These are phyloP conservation scores for Aphelinus certus DNA, from an alignment of 1,140 invertebrate species.

Conservation along the genomic window DNA sequence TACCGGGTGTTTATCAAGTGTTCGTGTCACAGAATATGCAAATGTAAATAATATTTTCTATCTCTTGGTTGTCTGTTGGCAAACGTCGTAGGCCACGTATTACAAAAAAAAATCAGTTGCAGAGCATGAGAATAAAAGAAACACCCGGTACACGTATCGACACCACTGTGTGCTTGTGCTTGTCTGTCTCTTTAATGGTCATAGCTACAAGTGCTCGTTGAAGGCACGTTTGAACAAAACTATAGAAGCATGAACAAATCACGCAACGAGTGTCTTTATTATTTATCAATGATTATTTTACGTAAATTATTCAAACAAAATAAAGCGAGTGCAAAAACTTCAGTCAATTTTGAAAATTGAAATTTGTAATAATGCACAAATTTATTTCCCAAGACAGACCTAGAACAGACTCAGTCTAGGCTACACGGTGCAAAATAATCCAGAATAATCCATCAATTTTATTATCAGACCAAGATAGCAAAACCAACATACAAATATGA, in stretches of 20 bases:
- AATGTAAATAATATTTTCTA: conserved; percentile 12
- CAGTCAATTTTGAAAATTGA: conserved; percentile 23
- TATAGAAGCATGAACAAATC: conserved; percentile 22
- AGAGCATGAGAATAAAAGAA: conserved; percentile 43
- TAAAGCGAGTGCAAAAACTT: conserved; percentile 31
- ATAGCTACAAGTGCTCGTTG: conserved; percentile 44
- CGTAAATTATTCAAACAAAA: conserved; percentile 31
- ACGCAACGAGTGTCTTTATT: conserved; percentile 27
- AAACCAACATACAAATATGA: neutral
- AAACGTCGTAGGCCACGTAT: conserved; percentile 2
- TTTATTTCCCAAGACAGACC: conserved; percentile 63
- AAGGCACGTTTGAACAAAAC: conserved; percentile 18
- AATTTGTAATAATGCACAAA: conserved; percentile 22
- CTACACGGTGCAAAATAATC: conserved; percentile 59
- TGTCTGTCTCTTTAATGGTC: conserved; percentile 62
- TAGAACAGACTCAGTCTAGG: conserved; percentile 66
- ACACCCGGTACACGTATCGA: conserved; percentile 65
- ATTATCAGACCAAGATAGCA: conserved; percentile 27
- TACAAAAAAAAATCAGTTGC: conserved; percentile 4
- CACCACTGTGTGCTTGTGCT: conserved; percentile 65
- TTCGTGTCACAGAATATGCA: conserved; percentile 30
- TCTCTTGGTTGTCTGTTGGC: neutral
- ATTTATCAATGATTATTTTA: conserved; percentile 23
- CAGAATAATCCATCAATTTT: conserved; percentile 63
- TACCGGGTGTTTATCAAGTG: conserved; percentile 64